Conservation (phyloP, 1,140 invertebrate genomes). For the Drosophila tani region DNA sequence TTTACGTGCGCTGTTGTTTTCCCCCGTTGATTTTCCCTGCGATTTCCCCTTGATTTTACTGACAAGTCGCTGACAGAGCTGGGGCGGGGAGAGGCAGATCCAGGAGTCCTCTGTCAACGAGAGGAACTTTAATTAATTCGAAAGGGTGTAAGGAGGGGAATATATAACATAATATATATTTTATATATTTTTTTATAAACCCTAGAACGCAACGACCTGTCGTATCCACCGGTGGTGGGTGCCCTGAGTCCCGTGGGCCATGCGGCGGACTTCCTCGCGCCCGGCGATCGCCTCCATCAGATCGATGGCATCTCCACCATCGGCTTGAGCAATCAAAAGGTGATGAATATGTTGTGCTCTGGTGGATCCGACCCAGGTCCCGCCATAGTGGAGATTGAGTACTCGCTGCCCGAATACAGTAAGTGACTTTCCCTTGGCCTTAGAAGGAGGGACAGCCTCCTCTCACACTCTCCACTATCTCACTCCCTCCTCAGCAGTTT, state of each 20-base stretch:
- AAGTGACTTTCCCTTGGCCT: constrained; percentile 66
- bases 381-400: constrained; percentile 92
- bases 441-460: not conserved
- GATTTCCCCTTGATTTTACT: constrained; percentile 15
- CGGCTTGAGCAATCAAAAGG: constrained; percentile 91
- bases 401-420: constrained; percentile 92
- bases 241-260: constrained; percentile 82
- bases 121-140: constrained; percentile 23
- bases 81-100: constrained; percentile 31
- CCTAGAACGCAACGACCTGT: constrained; percentile 81
- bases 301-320: constrained; percentile 93
- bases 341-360: constrained; percentile 89
- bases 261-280: constrained; percentile 86
- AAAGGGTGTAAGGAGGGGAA: not conserved
- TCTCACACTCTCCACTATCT: not conserved
- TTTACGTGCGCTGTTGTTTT: constrained; percentile 54
- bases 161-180: too few species aligned
- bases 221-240: constrained; percentile 83
- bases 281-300: constrained; percentile 92
- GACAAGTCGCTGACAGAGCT: constrained; percentile 70
- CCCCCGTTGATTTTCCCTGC: constrained; percentile 1
- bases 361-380: constrained; percentile 87
- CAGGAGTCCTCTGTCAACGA: constrained; percentile 5
- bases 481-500: constrained; percentile 84
- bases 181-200: not conserved